Base-by-base conservation (phyloP, 1,140 invertebrate genomes). In the Drosophila punjabiensis region DNA sequence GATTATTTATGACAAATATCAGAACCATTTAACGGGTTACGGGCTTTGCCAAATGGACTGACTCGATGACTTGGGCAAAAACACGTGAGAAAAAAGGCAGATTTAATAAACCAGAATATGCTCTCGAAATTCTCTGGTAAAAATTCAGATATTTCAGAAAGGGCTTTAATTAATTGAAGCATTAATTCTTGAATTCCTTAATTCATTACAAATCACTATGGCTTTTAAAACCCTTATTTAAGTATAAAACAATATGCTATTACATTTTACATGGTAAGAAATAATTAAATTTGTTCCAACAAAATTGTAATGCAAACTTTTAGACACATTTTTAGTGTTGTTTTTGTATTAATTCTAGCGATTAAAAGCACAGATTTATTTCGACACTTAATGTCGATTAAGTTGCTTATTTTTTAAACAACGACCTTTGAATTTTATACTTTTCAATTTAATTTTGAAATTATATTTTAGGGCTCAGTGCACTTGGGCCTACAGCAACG, bases 1-100 rank as follows among this genome's bases (percentile, higher is more conserved):
- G n/a, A 61, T 50, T 85, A 85, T 78, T 84, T 81, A 84, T 77
- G 68, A 65, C 71, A 66, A 76, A 75, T 70, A 74, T 60, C 60
- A 67, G 60, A 79, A 63, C 79, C 84, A 79, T 82, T 87, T 71
- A 84, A 52, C 58, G 68, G 59, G 58, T 79, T 74, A 69, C 28
- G 50, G 43, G 33, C 63, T 74, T 60, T 79, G 28, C 52, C 67
- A 79, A 79, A 79, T 79, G 76, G 67, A 58, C 47, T 61, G 58
- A 11, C 56, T 56, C 56, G 41, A 45, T 35, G 39, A 59, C 24
- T 28, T 33, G 9, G 41, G 16, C 6, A 35, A 43, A 33, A 30
- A 8, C 24, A 41, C 30, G 8, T 10, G 13, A 5, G 5, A 3
- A 33, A 56, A 56, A 55, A 58, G 5, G 0, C 0, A 13, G 16